These are phyloP conservation scores for Actinostola sp. DNA, from an alignment of 92 coral and sea anemone genomes.

Conservation along the genomic window DNA sequence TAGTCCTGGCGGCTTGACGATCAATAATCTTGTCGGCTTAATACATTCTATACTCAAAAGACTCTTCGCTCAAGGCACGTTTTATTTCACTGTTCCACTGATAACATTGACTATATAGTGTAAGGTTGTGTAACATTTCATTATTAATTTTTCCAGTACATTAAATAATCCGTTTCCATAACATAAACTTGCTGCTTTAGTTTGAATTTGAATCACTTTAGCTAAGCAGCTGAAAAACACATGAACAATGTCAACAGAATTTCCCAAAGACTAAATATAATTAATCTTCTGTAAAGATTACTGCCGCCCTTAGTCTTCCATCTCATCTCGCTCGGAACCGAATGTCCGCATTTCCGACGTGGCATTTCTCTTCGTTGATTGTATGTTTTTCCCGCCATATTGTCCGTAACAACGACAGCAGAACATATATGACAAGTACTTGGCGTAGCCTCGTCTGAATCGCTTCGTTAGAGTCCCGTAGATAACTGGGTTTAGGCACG, in stretches of 20 bases:
- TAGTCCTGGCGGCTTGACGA: no score
- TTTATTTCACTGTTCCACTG: no score
- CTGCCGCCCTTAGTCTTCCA: not conserved
- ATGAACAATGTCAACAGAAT: not conserved
- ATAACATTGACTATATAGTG: no score
- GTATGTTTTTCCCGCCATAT: not conserved
- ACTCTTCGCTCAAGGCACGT: no score
- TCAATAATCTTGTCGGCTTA: no score
- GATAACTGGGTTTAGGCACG: constrained; percentile 75
- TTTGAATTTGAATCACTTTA: not conserved
- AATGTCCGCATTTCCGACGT: constrained; percentile 40
- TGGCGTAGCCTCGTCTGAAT: constrained; percentile 67
- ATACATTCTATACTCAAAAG: no score
- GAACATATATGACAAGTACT: constrained; percentile 46
- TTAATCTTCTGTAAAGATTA: not conserved
- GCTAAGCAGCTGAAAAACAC: not conserved
- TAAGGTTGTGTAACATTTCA: no score
- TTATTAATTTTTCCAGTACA: not conserved
- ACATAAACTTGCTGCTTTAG: not conserved
- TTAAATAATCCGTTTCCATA: not conserved
- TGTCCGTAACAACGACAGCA: constrained; percentile 28
- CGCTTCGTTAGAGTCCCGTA: constrained; percentile 79
- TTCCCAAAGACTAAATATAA: not conserved
- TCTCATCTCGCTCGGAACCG: constrained; percentile 16
- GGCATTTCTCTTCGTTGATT: constrained; percentile 18